phyloP scores from a whole-genome alignment of 2,888 invertebrate genomes.

The Lordiphosa andalusiaca region DNA sequence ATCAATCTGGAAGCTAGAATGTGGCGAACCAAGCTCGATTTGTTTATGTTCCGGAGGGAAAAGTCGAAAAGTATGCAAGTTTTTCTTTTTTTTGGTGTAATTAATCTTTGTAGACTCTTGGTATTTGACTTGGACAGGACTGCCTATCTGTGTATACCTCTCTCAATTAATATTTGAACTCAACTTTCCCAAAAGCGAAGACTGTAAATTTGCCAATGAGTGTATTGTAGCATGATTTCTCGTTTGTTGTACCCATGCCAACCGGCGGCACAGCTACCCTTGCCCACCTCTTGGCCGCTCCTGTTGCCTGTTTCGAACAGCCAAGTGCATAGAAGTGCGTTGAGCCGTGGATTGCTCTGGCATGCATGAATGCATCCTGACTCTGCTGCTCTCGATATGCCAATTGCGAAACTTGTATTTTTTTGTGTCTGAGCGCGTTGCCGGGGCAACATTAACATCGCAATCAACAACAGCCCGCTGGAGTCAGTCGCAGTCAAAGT shows the following conservation, averaged over 20 bases:
- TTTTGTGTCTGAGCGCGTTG: constrained; percentile 40
- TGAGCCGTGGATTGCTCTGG: constrained; percentile 49
- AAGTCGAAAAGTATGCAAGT: too few species aligned
- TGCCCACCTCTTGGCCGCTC: neutral
- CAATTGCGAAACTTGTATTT: constrained; percentile 60
- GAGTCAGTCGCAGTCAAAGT: constrained; percentile 33
- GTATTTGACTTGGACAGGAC: too few species aligned
- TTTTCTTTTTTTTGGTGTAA: too few species aligned
- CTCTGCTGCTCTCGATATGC: constrained; percentile 60
- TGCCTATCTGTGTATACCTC: too few species aligned
- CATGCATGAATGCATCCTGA: constrained; percentile 63
- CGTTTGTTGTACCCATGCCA: constrained; percentile 14
- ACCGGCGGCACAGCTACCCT: neutral
- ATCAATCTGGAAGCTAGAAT: neutral
- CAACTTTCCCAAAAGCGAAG: too few species aligned
- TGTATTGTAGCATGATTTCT: too few species aligned
- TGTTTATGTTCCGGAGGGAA: neutral
- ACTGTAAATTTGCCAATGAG: too few species aligned
- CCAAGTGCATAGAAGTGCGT: constrained; percentile 47
- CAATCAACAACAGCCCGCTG: constrained; percentile 19
- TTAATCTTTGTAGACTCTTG: too few species aligned
- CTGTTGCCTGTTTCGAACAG: constrained; percentile 14
- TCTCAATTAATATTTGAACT: too few species aligned
- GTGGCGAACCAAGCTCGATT: too few species aligned
- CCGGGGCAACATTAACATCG: constrained; percentile 59